These are phyloP conservation scores for Cyclina sinensis DNA, from an alignment of 1,140 invertebrate species.

Conservation along the genomic window DNA sequence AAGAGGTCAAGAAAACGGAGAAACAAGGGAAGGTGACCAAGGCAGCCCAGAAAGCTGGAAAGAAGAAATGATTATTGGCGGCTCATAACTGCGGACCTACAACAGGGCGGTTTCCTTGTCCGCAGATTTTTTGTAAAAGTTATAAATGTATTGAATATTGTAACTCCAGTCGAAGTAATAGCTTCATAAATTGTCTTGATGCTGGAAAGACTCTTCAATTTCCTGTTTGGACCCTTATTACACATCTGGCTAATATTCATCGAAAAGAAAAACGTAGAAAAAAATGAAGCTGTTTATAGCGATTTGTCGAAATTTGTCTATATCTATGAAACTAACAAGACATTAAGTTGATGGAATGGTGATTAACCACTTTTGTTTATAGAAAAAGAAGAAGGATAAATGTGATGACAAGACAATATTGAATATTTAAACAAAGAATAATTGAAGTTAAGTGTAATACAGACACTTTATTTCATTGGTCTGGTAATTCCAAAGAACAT, in stretches of 20 bases:
- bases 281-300: too few species aligned
- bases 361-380: too few species aligned
- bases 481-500: too few species aligned
- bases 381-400: too few species aligned
- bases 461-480: too few species aligned
- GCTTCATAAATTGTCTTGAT: not conserved
- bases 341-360: too few species aligned
- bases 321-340: too few species aligned
- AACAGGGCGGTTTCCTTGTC: not conserved
- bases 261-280: slow-evolving; percentile 33
- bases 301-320: too few species aligned
- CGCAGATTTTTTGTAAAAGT: not conserved
- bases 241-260: not conserved
- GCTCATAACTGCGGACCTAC: slow-evolving; percentile 33
- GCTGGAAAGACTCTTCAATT: not conserved
- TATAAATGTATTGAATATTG: too few species aligned
- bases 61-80: slow-evolving; percentile 79
- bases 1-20: slow-evolving; percentile 89
- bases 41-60: slow-evolving; percentile 96
- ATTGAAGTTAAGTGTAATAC: too few species aligned
- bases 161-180: not conserved
- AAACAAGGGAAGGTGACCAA: slow-evolving; percentile 97
- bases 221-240: not conserved
- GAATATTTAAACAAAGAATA: too few species aligned
- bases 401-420: too few species aligned